Conservation (phyloP, 2,797 vertebrate species). For the Halcyon badia region DNA sequence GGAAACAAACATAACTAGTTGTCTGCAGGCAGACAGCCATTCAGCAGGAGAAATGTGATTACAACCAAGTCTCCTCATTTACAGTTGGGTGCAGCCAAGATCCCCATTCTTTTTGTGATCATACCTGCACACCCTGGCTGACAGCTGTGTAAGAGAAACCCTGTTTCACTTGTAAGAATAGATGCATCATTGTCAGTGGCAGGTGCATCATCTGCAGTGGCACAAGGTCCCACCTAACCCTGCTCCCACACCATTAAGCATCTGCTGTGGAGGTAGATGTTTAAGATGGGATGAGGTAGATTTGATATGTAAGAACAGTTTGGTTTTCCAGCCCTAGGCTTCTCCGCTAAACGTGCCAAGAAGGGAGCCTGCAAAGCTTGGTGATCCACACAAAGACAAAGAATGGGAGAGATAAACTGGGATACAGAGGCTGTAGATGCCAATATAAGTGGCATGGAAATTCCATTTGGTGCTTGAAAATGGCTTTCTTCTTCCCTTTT, state of each 20-base stretch:
- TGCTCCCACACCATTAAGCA: background rate
- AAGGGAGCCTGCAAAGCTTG: background rate
- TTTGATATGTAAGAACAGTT: background rate
- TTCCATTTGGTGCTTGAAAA: background rate
- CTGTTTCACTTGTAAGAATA: background rate
- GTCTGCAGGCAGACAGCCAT: background rate
- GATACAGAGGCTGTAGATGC: background rate
- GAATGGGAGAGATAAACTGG: background rate
- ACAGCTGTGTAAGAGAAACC: background rate
- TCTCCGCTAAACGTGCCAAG: background rate
- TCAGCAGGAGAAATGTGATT: background rate
- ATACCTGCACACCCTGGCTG: background rate
- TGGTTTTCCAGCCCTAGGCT: background rate
- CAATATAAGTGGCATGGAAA: fast-evolving
- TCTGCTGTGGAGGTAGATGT: background rate
- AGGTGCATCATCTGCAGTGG: background rate
- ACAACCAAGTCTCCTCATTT: constrained; percentile 3
- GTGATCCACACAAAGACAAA: fast-evolving
- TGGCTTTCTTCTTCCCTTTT: background rate
- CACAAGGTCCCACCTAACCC: background rate
- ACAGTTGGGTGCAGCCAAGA: background rate
- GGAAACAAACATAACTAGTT: background rate
- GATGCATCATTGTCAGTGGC: background rate
- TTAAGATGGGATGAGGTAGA: fast-evolving
- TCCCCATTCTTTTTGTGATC: background rate